Evolutionary conservation across 1,140 invertebrate genomes (phyloP).

Genomic region (Hestina assimilis): DNA sequence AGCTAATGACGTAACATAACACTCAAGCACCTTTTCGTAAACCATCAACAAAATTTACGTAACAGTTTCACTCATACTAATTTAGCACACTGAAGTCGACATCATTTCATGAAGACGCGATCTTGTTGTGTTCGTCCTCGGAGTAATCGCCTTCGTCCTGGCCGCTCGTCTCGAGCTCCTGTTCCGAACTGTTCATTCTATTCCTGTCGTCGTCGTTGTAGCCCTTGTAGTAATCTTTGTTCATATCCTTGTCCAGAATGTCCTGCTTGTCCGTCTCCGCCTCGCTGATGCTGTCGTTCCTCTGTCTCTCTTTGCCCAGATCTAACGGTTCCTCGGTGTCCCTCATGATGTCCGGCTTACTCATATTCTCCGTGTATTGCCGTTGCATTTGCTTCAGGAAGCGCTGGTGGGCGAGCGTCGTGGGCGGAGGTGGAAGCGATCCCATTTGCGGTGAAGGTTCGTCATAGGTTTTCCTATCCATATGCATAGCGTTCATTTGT

Average conservation of each 20-base stretch:
- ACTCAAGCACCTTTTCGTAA: conserved; percentile 70
- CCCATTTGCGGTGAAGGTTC: conserved; percentile 72
- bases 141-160: conserved; percentile 71
- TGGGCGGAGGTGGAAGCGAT: conserved; percentile 67
- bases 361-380: conserved; percentile 70
- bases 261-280: conserved; percentile 51
- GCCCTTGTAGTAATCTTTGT: conserved; percentile 60
- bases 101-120: conserved; percentile 58
- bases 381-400: conserved; percentile 81
- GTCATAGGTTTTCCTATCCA: conserved; percentile 78
- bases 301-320: conserved; percentile 69
- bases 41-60: conserved; percentile 62
- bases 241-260: conserved; percentile 56
- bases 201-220: conserved; percentile 60
- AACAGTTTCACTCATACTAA: conserved; percentile 37
- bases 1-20: conserved; percentile 69
- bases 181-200: conserved; percentile 50
- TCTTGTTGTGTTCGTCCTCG: conserved; percentile 70
- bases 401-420: conserved; percentile 77
- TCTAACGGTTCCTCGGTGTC: conserved; percentile 70
- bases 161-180: conserved; percentile 61
- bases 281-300: conserved; percentile 56
- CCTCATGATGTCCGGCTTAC: conserved; percentile 67
- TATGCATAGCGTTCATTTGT: conserved; percentile 84
- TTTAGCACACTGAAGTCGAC: conserved; percentile 16